Conservation (phyloP, 2,888 invertebrate genomes). For the Ormyrus pomaceus region DNA sequence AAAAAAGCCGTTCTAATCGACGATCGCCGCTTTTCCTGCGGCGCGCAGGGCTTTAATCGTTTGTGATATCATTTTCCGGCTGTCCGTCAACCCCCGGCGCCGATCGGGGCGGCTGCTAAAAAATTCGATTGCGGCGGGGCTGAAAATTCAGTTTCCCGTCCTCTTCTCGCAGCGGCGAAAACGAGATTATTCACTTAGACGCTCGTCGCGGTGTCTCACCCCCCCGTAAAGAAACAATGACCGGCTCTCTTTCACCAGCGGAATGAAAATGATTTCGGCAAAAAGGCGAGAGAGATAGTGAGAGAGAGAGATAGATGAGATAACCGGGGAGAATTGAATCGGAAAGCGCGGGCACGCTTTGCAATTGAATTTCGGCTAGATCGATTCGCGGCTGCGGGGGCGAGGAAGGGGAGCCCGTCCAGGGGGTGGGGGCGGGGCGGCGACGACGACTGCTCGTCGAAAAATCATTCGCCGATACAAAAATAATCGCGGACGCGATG, state of each 20-base stretch:
- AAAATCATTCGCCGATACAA: conserved; percentile 38
- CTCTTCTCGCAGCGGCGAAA: too few species aligned
- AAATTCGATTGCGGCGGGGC: too few species aligned
- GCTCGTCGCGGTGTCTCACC: too few species aligned
- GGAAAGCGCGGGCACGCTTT: conserved; percentile 26
- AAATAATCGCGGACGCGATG: conserved; percentile 1
- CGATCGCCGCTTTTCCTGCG: too few species aligned
- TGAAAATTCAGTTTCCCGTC: too few species aligned
- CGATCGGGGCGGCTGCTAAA: too few species aligned
- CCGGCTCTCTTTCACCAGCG: conserved; percentile 53
- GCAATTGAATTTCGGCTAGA: conserved; percentile 54
- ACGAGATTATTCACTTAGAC: too few species aligned
- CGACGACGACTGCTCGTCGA: neutral
- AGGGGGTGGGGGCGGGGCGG: neutral
- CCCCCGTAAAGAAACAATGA: too few species aligned
- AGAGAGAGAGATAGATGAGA: conserved; percentile 28
- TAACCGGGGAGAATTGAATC: conserved; percentile 15
- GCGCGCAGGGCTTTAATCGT: too few species aligned
- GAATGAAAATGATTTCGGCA: conserved; percentile 35
- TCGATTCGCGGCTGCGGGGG: conserved; percentile 43
- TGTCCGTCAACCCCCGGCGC: too few species aligned
- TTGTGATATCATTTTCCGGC: too few species aligned
- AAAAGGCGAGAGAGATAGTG: neutral
- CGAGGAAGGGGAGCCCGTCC: neutral
- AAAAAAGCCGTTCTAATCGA: too few species aligned